phyloP scores from a whole-genome alignment of 2,113 vertebrate species.

The Ailuropoda melanoleuca region DNA sequence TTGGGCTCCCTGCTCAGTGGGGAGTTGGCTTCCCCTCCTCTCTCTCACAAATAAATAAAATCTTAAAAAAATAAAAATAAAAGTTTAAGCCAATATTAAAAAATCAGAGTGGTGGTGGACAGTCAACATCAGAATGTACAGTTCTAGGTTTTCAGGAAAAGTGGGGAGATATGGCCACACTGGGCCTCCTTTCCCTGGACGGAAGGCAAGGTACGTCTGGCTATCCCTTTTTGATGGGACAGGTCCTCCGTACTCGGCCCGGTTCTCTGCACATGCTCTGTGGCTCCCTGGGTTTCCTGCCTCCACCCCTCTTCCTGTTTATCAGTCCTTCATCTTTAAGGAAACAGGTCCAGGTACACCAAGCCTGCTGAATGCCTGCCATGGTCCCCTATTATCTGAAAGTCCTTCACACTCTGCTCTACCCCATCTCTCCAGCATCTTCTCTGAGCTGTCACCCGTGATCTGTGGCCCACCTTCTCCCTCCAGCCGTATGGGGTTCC shows the following conservation, averaged over 20 bases:
- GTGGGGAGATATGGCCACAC: neutral
- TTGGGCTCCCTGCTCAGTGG: too few relatives aligned
- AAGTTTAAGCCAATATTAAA: neutral
- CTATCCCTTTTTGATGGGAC: neutral
- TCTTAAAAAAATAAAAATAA: too few relatives aligned
- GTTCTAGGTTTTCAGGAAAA: neutral
- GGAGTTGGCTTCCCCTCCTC: too few relatives aligned
- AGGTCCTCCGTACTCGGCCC: neutral
- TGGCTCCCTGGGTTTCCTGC: neutral
- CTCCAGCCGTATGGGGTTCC: neutral
- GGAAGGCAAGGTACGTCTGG: neutral
- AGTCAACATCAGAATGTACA: neutral
- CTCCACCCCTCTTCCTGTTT: neutral
- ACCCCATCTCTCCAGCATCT: neutral
- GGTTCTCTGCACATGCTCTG: neutral
- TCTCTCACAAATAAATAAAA: too few relatives aligned
- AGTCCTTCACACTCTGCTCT: neutral
- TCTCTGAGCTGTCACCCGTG: neutral
- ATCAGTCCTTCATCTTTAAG: neutral
- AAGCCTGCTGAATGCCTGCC: neutral
- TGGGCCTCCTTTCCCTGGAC: neutral
- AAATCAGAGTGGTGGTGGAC: neutral
- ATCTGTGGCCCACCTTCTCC: neutral
- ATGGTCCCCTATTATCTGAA: neutral
- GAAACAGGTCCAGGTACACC: neutral